phyloP scores from a whole-genome alignment of 2,113 vertebrate genomes.

The Alethe diademata region DNA sequence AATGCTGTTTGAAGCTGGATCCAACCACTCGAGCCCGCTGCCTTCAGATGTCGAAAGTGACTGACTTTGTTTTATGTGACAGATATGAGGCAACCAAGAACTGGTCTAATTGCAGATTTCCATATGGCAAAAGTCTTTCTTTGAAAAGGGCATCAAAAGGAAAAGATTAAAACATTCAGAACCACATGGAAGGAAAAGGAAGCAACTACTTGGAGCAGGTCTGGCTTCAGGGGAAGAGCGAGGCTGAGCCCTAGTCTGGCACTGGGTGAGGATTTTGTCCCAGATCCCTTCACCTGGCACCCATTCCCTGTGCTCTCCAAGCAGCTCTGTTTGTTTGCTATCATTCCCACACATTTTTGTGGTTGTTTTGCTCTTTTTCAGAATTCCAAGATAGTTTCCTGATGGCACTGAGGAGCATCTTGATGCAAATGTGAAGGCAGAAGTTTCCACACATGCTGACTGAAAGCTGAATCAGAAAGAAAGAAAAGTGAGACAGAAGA shows the following conservation, averaged over 20 bases:
- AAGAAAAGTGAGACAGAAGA: neutral
- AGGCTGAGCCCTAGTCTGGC: neutral
- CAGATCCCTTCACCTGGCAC: neutral
- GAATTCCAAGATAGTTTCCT: neutral
- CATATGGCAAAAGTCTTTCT: neutral
- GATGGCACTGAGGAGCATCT: neutral
- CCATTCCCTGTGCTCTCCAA: neutral
- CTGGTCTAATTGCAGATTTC: neutral
- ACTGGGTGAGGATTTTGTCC: neutral
- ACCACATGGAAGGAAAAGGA: conserved; percentile 1
- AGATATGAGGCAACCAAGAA: neutral
- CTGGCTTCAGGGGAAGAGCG: neutral
- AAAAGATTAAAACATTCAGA: neutral
- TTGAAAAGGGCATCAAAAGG: conserved; percentile 43
- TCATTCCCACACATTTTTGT: neutral
- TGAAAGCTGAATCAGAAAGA: neutral
- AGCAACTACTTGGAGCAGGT: neutral
- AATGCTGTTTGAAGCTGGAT: neutral
- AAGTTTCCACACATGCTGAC: neutral
- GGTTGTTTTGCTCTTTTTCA: neutral
- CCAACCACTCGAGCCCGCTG: neutral
- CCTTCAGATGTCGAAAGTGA: neutral
- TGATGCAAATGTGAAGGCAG: neutral
- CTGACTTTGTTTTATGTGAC: conserved; percentile 32
- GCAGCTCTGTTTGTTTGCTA: neutral